Evolutionary conservation across 2,888 invertebrate genomes (phyloP).

Genomic region (Melipona bicolor): DNA sequence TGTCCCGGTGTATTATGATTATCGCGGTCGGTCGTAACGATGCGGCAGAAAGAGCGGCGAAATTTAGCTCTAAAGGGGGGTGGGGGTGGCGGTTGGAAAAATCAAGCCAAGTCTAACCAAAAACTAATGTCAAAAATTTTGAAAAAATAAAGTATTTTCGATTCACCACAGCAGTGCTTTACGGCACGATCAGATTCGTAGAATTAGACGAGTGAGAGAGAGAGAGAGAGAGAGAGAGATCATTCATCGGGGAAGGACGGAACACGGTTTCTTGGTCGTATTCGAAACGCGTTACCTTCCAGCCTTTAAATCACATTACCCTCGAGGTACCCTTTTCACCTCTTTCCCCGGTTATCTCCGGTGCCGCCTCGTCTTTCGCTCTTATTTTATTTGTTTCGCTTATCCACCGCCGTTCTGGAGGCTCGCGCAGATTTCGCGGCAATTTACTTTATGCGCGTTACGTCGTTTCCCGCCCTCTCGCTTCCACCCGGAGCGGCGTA

Average conservation of each 20-base stretch:
- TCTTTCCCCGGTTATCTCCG: slow-evolving; percentile 54
- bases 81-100: no score
- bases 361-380: slow-evolving; percentile 52
- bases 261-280: slow-evolving; percentile 3
- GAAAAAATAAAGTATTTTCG: neutral
- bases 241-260: neutral
- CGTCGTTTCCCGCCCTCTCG: slow-evolving; percentile 75
- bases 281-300: slow-evolving; percentile 37
- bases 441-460: slow-evolving; percentile 80
- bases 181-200: neutral
- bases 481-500: slow-evolving; percentile 51
- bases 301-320: slow-evolving; percentile 65
- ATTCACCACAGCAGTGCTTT: neutral
- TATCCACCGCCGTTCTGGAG: slow-evolving; percentile 65
- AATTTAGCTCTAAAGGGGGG: neutral
- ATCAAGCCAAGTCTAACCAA: neutral
- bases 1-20: slow-evolving; percentile 38
- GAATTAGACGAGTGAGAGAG: neutral
- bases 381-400: slow-evolving; percentile 78
- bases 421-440: slow-evolving; percentile 78
- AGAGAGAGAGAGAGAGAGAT: neutral
- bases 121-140: neutral
- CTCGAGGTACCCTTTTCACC: slow-evolving; percentile 48
- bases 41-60: slow-evolving; percentile 25
- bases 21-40: slow-evolving; percentile 38